A percentile compares a stretch with the other conserved stretches of the same genome.
Evolutionary conservation across 2,113 vertebrate genomes (phyloP).

Genomic region (Leucoraja erinaceus): DNA sequence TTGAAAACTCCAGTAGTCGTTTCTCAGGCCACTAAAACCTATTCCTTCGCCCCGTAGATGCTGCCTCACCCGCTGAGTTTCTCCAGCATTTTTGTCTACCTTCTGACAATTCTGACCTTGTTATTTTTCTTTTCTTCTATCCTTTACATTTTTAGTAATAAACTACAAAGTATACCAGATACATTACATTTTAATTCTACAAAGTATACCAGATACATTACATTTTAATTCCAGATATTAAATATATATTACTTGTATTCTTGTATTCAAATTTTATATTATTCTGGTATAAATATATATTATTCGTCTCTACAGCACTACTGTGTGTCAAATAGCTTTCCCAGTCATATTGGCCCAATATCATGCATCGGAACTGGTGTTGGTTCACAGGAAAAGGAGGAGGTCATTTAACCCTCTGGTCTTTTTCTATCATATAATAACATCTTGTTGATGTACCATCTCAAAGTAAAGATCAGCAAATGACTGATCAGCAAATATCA

Average conservation of each 20-base stretch:
- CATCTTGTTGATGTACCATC: too few species aligned
- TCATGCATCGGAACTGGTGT: neutral
- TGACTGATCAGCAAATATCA: too few species aligned
- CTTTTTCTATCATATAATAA: too few species aligned
- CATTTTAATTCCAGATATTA: neutral
- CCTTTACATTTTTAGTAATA: neutral
- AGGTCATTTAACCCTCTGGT: too few species aligned
- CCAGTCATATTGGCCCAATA: neutral
- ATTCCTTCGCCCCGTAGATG: too few species aligned
- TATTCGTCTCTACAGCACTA: neutral
- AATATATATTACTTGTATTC: neutral
- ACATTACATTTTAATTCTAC: neutral
- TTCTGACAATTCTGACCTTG: neutral
- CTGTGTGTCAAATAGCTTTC: neutral
- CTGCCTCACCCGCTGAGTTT: too few species aligned
- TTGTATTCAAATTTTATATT: too few species aligned
- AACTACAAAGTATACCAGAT: neutral
- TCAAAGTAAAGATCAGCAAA: too few species aligned
- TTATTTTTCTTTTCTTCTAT: neutral
- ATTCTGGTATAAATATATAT: neutral
- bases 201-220: neutral
- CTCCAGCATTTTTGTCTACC: too few species aligned
- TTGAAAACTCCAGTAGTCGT: too few species aligned
- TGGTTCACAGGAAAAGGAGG: neutral
- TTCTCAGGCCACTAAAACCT: too few species aligned